Evolutionary conservation across 1,140 invertebrate species (phyloP).

Genomic region (Tribolium castaneum): DNA sequence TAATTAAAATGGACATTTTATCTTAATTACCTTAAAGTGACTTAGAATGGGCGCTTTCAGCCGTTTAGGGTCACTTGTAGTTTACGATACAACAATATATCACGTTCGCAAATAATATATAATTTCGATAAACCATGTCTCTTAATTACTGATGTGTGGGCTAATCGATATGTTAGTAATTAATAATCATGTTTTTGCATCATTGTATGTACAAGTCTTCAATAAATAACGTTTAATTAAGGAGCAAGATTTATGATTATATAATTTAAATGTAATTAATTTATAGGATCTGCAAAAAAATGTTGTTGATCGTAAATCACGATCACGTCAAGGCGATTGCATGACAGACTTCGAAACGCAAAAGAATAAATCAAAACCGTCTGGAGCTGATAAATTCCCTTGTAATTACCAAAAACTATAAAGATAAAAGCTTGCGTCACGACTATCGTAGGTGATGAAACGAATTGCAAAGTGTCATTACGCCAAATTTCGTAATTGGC

Average conservation of each 20-base stretch:
- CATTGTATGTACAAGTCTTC: slow-evolving; percentile 18
- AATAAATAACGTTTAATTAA: slow-evolving; percentile 41
- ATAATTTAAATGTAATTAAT: slow-evolving; percentile 41
- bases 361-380: slow-evolving; percentile 23
- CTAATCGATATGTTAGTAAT: slow-evolving; percentile 39
- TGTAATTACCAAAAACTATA: slow-evolving; percentile 12
- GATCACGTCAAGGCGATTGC: neutral
- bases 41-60: slow-evolving; percentile 8
- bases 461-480: neutral
- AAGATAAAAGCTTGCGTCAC: slow-evolving; percentile 12
- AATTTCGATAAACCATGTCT: slow-evolving; percentile 24
- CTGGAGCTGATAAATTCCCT: slow-evolving; percentile 10
- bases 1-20: slow-evolving; percentile 35
- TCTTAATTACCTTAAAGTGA: slow-evolving; percentile 38
- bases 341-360: slow-evolving; percentile 21
- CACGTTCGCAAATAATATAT: slow-evolving; percentile 36
- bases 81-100: slow-evolving; percentile 37
- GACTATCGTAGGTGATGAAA: neutral
- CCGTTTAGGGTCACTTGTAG: slow-evolving; percentile 37
- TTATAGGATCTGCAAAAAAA: slow-evolving; percentile 28
- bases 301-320: slow-evolving; percentile 14
- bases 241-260: slow-evolving; percentile 26
- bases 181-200: slow-evolving; percentile 42
- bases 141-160: slow-evolving; percentile 26
- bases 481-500: slow-evolving; percentile 7